These are phyloP conservation scores for Tympanoctomys barrerae DNA, from an alignment of 2,797 vertebrate genomes.

Conservation along the genomic window DNA sequence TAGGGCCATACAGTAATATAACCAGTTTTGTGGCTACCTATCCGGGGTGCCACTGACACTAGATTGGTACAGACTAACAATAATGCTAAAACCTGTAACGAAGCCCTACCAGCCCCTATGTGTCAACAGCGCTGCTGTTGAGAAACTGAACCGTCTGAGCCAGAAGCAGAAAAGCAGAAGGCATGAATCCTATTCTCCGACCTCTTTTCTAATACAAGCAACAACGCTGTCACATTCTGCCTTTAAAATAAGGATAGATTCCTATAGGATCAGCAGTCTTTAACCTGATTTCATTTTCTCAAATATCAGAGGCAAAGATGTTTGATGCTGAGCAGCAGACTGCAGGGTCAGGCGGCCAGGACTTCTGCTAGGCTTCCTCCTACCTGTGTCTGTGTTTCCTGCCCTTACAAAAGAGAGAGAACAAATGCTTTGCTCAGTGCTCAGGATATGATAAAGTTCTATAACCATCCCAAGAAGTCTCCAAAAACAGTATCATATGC, in stretches of 20 bases:
- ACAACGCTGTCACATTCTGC: neutral
- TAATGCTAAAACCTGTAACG: neutral
- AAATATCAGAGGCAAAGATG: slow-evolving; percentile 37
- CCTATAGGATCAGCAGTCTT: neutral
- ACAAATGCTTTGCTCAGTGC: slow-evolving; percentile 15
- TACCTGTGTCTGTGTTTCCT: neutral
- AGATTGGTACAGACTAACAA: neutral
- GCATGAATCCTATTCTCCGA: neutral
- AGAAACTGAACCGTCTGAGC: neutral
- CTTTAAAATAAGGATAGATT: slow-evolving; percentile 45
- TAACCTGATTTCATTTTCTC: slow-evolving; percentile 9
- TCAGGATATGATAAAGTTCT: neutral
- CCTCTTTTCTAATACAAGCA: neutral
- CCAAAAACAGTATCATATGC: neutral
- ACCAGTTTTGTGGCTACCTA: neutral
- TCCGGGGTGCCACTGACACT: neutral
- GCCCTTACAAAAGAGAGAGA: neutral
- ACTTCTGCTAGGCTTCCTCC: neutral
- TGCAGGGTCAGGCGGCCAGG: neutral
- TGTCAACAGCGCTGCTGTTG: neutral
- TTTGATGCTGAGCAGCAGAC: neutral
- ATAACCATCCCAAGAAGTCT: slow-evolving; percentile 12
- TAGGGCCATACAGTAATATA: neutral
- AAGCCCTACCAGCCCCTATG: neutral
- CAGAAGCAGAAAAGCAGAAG: neutral